phyloP scores from a whole-genome alignment of 1,140 invertebrate genomes.

The Orussus abietinus region DNA sequence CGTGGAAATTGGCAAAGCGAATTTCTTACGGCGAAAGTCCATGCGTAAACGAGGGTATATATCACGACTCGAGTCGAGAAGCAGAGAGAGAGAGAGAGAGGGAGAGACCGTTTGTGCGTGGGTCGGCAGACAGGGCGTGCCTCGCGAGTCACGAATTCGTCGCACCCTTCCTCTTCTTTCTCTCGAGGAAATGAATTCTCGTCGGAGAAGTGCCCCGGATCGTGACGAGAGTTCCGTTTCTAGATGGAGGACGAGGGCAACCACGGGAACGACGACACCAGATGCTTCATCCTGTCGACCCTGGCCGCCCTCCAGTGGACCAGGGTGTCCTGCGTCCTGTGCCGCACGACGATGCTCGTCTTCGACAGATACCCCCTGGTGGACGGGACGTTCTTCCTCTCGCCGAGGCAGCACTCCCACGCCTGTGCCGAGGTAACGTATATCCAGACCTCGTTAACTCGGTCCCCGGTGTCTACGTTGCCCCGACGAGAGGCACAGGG shows the following conservation, averaged over 20 bases:
- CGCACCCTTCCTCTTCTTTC: constrained; percentile 8
- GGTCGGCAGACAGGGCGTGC: constrained; percentile 50
- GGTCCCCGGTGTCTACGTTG: no score
- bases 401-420: constrained; percentile 82
- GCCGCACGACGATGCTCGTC: constrained; percentile 81
- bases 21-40: no score
- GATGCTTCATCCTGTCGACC: constrained; percentile 88
- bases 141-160: constrained; percentile 27
- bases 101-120: no score
- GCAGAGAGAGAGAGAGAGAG: no score
- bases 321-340: constrained; percentile 82
- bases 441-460: no score
- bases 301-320: constrained; percentile 80
- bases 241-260: constrained; percentile 97
- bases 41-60: no score
- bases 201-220: no score
- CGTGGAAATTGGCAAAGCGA: no score
- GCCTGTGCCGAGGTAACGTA: constrained; percentile 74
- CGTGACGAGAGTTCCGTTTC: constrained; percentile 48
- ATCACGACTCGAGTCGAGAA: constrained; percentile 30
- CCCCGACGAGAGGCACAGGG: not conserved
- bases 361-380: constrained; percentile 96
- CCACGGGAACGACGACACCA: constrained; percentile 94
- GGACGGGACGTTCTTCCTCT: constrained; percentile 96
- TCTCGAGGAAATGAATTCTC: no score